Evolutionary conservation across 2,797 vertebrate genomes (phyloP).

Genomic region (Diceros bicornis): DNA sequence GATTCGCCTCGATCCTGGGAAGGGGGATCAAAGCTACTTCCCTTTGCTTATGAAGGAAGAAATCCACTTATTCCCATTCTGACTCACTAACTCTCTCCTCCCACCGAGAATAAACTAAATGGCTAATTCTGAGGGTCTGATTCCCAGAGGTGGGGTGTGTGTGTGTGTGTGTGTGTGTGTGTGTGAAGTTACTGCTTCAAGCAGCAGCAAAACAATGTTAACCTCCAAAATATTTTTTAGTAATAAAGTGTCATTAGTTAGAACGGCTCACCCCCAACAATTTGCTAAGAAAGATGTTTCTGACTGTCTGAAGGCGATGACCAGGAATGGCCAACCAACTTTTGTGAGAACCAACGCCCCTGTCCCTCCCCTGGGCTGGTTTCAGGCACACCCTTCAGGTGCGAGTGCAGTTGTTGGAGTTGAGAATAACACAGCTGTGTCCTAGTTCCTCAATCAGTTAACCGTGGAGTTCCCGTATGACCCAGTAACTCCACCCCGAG

Average conservation of each 20-base stretch:
- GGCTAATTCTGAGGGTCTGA: not conserved
- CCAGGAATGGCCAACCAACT: not conserved
- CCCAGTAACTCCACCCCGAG: not conserved
- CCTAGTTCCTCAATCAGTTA: too few species aligned
- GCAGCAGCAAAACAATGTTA: not conserved
- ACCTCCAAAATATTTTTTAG: not conserved
- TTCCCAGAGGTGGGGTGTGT: not conserved
- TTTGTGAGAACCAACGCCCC: not conserved
- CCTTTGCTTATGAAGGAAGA: not conserved
- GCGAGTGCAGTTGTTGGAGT: not conserved
- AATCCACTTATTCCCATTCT: not conserved
- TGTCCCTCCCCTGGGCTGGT: not conserved
- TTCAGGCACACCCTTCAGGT: not conserved
- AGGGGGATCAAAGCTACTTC: not conserved
- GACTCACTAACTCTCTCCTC: conserved; percentile 1
- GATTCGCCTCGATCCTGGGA: too few species aligned
- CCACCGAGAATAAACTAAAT: not conserved
- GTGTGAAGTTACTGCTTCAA: not conserved
- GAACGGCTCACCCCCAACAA: not conserved
- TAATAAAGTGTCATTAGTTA: not conserved
- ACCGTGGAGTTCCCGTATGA: not conserved
- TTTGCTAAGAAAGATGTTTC: not conserved
- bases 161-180: not conserved
- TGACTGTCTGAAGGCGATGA: not conserved
- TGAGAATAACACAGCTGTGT: not conserved